Evolutionary conservation across 2,113 vertebrate species (phyloP).

Genomic region (Microcebus murinus): DNA sequence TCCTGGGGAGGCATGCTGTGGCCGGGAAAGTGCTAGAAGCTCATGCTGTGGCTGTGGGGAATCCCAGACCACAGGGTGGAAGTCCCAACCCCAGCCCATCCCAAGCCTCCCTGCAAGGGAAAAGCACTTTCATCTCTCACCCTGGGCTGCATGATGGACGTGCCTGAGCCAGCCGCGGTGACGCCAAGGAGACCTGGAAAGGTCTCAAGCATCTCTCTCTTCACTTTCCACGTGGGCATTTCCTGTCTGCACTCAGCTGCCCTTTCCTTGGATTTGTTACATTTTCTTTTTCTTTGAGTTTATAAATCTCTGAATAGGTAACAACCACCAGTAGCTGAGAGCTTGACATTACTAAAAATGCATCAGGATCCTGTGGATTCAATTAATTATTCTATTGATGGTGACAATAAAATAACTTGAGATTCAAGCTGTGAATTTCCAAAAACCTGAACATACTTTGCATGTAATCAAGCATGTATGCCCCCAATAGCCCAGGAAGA

Average conservation of each 20-base stretch:
- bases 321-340: not conserved
- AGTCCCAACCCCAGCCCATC: not conserved
- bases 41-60: not conserved
- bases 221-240: slow-evolving; percentile 56
- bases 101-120: slow-evolving; percentile 54
- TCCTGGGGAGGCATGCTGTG: too few species aligned
- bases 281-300: slow-evolving; percentile 20
- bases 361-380: not conserved
- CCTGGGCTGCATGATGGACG: not conserved
- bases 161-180: not conserved
- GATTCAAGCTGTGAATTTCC: not conserved
- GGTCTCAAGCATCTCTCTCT: not conserved
- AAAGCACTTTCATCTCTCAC: slow-evolving; percentile 60
- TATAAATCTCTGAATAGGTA: not conserved
- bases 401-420: not conserved
- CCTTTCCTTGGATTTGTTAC: not conserved
- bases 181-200: not conserved
- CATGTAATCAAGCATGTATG: not conserved
- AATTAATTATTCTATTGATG: not conserved
- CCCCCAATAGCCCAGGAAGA: not conserved
- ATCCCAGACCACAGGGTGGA: not conserved
- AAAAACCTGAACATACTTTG: not conserved
- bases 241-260: not conserved
- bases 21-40: not conserved
- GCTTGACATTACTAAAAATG: not conserved